These are phyloP conservation scores for Ascidia mentula DNA, from an alignment of 23 tunicate species.

Conservation along the genomic window DNA sequence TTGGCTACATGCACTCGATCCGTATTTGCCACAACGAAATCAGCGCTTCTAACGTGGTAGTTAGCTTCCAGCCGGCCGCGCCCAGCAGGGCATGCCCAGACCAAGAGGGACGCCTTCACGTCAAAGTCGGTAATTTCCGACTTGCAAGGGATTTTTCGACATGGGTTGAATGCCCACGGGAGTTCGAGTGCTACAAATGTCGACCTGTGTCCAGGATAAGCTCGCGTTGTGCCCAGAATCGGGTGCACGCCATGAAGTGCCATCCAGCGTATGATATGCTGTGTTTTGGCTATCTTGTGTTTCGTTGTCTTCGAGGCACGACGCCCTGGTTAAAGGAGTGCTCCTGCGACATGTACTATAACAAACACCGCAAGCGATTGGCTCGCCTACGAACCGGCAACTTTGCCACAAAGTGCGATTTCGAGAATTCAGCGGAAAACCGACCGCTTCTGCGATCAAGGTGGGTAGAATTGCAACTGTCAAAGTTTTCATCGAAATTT, in stretches of 20 bases:
- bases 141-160: constrained; percentile 7
- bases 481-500: too few relatives aligned
- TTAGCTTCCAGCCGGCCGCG: not conserved
- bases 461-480: not conserved
- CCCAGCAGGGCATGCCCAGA: not conserved
- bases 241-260: not conserved
- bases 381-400: not conserved
- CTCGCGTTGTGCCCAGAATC: not conserved
- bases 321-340: constrained; percentile 17
- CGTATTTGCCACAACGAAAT: constrained; percentile 13
- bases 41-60: not conserved
- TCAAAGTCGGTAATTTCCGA: constrained; percentile 10
- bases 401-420: not conserved
- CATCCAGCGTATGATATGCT: constrained; percentile 25
- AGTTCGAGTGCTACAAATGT: not conserved
- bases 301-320: not conserved
- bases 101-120: not conserved
- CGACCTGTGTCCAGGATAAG: not conserved
- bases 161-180: constrained; percentile 1
- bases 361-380: constrained; percentile 15
- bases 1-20: constrained; percentile 14
- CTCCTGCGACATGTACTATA: constrained; percentile 20
- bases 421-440: not conserved
- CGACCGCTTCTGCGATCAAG: not conserved
- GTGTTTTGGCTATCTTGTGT: constrained; percentile 13